Evolutionary conservation across 1,140 invertebrate genomes (phyloP).

Genomic region (Caenorhabditis latens): DNA sequence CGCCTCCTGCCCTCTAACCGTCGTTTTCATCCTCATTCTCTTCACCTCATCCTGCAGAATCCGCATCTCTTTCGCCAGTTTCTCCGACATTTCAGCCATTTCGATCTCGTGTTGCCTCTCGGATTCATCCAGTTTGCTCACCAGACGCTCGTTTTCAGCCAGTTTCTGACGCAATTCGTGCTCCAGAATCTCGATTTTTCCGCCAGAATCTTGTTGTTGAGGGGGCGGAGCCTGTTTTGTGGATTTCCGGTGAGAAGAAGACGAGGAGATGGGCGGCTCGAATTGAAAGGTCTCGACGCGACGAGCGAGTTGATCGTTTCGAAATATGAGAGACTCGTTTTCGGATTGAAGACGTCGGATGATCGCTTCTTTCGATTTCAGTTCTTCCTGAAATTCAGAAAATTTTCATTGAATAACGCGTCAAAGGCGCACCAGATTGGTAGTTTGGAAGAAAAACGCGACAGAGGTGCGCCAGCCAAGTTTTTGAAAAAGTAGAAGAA

Average conservation of each 20-base stretch:
- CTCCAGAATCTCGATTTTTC: neutral
- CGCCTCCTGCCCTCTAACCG: neutral
- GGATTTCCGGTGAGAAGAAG: neutral
- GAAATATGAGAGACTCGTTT: constrained; percentile 71
- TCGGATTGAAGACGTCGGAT: constrained; percentile 68
- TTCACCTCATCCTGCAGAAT: constrained; percentile 32
- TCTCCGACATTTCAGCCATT: constrained; percentile 47
- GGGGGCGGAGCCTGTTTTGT: neutral
- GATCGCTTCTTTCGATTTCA: constrained; percentile 61
- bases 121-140: neutral
- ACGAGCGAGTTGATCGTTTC: constrained; percentile 72
- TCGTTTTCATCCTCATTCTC: neutral
- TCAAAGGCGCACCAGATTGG: no score
- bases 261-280: neutral
- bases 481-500: no score
- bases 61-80: constrained; percentile 43
- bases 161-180: neutral
- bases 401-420: neutral
- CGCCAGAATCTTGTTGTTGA: neutral
- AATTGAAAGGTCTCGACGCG: constrained; percentile 66
- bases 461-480: no score
- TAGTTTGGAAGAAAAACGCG: no score
- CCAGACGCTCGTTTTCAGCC: constrained; percentile 2
- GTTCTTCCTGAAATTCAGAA: constrained; percentile 14
- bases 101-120: constrained; percentile 13